Conservation (phyloP, 2,113 vertebrate genomes). For the Phyllostomus hastatus region DNA sequence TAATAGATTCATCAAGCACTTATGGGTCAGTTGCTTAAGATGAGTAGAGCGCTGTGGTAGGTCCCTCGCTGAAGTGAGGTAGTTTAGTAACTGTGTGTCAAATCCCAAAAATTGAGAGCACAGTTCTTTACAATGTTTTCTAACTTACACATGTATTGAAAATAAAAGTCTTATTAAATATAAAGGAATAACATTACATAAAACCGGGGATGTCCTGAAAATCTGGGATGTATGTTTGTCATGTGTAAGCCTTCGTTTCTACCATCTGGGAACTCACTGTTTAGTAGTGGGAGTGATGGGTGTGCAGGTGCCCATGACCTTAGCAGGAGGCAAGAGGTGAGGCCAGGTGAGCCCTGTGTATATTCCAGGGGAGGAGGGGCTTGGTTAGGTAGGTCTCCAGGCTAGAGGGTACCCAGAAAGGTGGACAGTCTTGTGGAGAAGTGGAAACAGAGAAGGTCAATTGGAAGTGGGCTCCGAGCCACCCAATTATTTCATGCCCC, state of each 20-base stretch:
- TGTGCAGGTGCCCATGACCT: neutral
- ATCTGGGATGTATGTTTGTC: neutral
- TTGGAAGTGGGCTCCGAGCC: neutral
- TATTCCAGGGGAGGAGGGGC: neutral
- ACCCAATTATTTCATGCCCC: neutral
- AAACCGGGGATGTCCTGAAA: neutral
- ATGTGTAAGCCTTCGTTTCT: neutral
- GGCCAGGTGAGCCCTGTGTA: neutral
- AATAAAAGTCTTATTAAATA: neutral
- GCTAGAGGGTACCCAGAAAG: neutral
- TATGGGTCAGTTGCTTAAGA: neutral
- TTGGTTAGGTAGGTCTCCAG: neutral
- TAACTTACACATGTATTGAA: neutral
- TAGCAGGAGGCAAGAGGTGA: neutral
- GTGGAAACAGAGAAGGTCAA: neutral
- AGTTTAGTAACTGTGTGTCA: neutral
- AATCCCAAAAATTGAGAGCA: neutral
- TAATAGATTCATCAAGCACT: too few species aligned
- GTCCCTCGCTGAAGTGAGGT: neutral
- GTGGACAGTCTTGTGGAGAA: neutral
- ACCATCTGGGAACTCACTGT: neutral
- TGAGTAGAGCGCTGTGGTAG: neutral
- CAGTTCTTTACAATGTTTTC: neutral
- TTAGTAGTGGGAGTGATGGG: accelerated
- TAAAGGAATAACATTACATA: neutral